Evolutionary conservation across 2,113 vertebrate species (phyloP).

Genomic region (Pelecanus crispus): DNA sequence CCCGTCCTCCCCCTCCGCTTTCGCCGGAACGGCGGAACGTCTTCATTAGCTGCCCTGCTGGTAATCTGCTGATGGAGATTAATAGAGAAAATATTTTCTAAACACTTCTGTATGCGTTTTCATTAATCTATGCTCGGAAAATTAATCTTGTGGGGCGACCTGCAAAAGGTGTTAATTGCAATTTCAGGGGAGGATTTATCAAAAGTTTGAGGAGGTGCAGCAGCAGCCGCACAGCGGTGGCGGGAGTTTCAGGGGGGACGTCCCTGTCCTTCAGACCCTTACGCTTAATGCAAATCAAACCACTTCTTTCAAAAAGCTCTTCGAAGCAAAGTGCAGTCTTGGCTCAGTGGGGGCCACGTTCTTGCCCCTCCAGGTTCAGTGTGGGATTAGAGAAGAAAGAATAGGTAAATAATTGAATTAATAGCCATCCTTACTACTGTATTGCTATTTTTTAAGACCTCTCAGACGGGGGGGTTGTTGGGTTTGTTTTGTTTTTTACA

Average conservation of each 20-base stretch:
- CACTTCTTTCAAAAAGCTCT: neutral
- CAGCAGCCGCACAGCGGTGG: neutral
- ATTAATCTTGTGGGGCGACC: slow-evolving; percentile 61
- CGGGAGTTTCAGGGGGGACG: neutral
- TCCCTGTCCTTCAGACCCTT: neutral
- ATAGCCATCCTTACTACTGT: neutral
- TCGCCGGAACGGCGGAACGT: neutral
- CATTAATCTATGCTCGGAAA: slow-evolving; percentile 63
- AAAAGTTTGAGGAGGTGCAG: slow-evolving; percentile 9
- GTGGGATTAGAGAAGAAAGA: neutral
- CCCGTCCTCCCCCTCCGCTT: neutral
- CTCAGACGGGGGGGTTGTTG: neutral
- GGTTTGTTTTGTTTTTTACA: neutral
- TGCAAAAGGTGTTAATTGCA: slow-evolving; percentile 54
- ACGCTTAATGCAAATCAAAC: neutral
- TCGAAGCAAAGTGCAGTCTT: neutral
- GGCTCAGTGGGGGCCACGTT: neutral
- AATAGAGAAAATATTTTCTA: slow-evolving; percentile 70
- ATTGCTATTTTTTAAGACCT: neutral
- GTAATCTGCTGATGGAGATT: slow-evolving; percentile 61
- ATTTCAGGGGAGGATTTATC: slow-evolving; percentile 37
- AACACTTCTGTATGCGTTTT: slow-evolving; percentile 39
- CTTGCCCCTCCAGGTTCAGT: neutral
- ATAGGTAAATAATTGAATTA: neutral
- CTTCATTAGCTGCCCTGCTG: slow-evolving; percentile 49